These are phyloP conservation scores for Corythornis madagascariensis DNA, from an alignment of 2,113 vertebrate genomes.

Conservation along the genomic window DNA sequence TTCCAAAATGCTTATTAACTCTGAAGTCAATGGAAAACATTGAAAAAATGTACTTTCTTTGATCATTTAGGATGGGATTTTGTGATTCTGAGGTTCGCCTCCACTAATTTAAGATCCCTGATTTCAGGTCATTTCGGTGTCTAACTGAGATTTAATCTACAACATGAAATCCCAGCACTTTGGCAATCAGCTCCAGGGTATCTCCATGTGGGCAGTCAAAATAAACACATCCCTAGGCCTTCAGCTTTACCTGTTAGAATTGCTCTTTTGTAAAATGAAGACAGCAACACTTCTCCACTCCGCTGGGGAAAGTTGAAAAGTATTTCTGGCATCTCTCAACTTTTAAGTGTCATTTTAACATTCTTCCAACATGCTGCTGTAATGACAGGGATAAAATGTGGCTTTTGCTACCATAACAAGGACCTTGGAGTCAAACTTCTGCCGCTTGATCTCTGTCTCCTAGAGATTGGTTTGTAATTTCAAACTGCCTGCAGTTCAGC, in stretches of 20 bases:
- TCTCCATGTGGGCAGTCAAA: background rate
- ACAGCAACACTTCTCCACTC: background rate
- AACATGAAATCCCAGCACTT: background rate
- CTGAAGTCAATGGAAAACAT: background rate
- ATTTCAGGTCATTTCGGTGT: background rate
- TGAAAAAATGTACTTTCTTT: background rate
- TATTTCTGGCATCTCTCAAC: background rate
- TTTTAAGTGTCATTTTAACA: background rate
- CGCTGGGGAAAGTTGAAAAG: background rate
- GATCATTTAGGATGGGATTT: background rate
- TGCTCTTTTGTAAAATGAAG: background rate
- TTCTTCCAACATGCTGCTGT: background rate
- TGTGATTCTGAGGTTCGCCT: background rate
- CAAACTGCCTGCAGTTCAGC: background rate
- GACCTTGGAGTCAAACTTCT: background rate
- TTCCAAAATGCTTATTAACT: background rate
- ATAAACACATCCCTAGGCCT: background rate
- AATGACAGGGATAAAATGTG: background rate
- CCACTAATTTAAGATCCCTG: background rate
- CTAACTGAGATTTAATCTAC: background rate
- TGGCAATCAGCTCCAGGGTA: background rate
- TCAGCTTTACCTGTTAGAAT: background rate
- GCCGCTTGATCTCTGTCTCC: slow-evolving; percentile 7
- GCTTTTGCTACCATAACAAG: background rate
- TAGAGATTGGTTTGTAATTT: slow-evolving; percentile 37